Evolutionary conservation across 2,113 vertebrate genomes (phyloP).

Genomic region (Pardalotus punctatus): DNA sequence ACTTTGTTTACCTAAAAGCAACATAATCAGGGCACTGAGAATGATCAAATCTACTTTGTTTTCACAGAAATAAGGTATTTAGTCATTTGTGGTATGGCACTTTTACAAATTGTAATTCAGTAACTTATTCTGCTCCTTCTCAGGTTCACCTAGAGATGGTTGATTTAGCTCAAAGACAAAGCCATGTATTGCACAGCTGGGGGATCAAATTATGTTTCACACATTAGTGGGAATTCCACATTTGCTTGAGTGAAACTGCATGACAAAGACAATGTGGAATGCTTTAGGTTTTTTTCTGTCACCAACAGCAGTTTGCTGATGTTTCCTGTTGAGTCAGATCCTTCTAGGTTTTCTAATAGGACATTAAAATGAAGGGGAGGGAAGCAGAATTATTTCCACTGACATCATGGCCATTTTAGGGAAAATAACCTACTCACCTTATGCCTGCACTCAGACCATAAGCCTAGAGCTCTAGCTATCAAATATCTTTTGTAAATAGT

Average conservation of each 20-base stretch:
- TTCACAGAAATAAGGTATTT: not conserved
- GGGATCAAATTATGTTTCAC: conserved; percentile 1
- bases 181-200: not conserved
- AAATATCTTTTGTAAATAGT: not conserved
- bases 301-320: not conserved
- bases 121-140: not conserved
- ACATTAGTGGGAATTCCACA: not conserved
- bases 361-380: not conserved
- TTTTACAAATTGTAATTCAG: not conserved
- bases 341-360: not conserved
- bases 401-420: not conserved
- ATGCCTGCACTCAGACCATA: not conserved
- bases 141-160: not conserved
- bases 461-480: not conserved
- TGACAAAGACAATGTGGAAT: not conserved
- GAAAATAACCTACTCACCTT: not conserved
- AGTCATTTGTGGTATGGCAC: not conserved
- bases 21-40: not conserved
- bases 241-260: not conserved
- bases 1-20: not conserved
- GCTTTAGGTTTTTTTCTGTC: not conserved
- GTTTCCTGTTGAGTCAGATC: conserved; percentile 48
- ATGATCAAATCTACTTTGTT: not conserved
- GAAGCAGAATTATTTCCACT: not conserved
- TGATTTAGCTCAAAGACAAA: not conserved